Evolutionary conservation across 2,888 invertebrate species (phyloP).

Genomic region (Clivina fossor): DNA sequence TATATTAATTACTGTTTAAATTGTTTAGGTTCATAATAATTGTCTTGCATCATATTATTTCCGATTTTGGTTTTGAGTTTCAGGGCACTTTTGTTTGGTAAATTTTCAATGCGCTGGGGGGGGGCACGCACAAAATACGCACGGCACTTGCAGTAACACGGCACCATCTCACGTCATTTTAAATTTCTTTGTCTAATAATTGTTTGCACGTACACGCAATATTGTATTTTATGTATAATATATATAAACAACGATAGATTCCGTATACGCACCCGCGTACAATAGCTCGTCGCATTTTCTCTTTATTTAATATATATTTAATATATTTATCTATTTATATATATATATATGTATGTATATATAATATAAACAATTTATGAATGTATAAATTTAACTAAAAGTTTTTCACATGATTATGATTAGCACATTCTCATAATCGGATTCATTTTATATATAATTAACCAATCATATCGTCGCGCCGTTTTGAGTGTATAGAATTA

Average conservation of each 20-base stretch:
- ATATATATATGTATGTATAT: slow-evolving; percentile 49
- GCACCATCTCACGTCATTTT: slow-evolving; percentile 14
- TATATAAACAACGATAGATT: neutral
- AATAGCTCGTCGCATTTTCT: slow-evolving; percentile 3
- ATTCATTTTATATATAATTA: slow-evolving; percentile 9
- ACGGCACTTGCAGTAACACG: neutral
- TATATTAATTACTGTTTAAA: slow-evolving; percentile 35
- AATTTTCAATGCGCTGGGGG: slow-evolving; percentile 23
- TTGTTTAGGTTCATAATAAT: slow-evolving; percentile 42
- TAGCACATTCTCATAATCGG: slow-evolving; percentile 29
- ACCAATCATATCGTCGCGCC: slow-evolving; percentile 1
- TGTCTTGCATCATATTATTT: slow-evolving; percentile 28
- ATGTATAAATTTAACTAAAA: slow-evolving; percentile 52
- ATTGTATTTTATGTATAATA: neutral
- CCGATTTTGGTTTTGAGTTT: slow-evolving; percentile 2
- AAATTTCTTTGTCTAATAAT: neutral
- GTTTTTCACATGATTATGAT: slow-evolving; percentile 38
- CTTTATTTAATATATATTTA: slow-evolving; percentile 27
- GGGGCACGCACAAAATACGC: slow-evolving; percentile 14
- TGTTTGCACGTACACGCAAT: neutral
- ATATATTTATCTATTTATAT: slow-evolving; percentile 42
- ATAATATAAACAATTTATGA: slow-evolving; percentile 51
- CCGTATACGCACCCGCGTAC: neutral
- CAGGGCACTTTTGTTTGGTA: slow-evolving; percentile 29
- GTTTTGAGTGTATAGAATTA: slow-evolving; percentile 2